Evolutionary conservation across 2,888 invertebrate genomes (phyloP).

Genomic region (Apotomis betuletana): DNA sequence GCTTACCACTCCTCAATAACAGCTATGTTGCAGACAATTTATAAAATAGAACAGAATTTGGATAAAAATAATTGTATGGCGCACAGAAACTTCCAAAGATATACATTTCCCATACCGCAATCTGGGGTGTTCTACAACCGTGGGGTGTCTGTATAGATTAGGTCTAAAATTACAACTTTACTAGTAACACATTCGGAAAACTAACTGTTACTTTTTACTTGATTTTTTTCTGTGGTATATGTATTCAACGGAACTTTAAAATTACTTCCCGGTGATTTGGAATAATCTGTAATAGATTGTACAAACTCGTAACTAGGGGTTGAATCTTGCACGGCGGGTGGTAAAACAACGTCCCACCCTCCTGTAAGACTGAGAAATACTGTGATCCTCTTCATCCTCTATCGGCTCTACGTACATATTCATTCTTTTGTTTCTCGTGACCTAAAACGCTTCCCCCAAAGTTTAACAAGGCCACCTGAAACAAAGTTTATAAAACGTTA

Average conservation of each 20-base stretch:
- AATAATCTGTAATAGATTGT: constrained; percentile 15
- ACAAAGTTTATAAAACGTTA: constrained; percentile 64
- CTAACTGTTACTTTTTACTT: no score
- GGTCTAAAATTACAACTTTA: no score
- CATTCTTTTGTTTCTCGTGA: constrained; percentile 59
- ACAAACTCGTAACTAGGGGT: constrained; percentile 8
- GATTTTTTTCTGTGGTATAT: neutral
- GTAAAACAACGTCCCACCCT: constrained; percentile 29
- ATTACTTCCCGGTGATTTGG: neutral
- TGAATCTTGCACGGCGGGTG: constrained; percentile 17
- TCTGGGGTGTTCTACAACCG: no score
- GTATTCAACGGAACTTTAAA: neutral
- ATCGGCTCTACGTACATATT: constrained; percentile 42
- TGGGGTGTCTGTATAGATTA: no score
- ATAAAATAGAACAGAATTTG: constrained; percentile 8
- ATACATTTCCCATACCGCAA: neutral
- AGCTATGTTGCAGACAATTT: constrained; percentile 33
- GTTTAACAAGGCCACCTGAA: constrained; percentile 63
- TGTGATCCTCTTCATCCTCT: constrained; percentile 36
- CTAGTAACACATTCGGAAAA: no score
- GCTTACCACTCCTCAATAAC: constrained; percentile 29
- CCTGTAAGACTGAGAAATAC: constrained; percentile 34
- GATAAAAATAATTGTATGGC: neutral
- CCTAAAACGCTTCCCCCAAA: constrained; percentile 66
- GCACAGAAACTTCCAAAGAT: constrained; percentile 3